A percentile compares a stretch with the other conserved stretches of the same genome.
These are phyloP conservation scores for Trissolcus basalis DNA, from an alignment of 1,140 invertebrate genomes.

Conservation along the genomic window DNA sequence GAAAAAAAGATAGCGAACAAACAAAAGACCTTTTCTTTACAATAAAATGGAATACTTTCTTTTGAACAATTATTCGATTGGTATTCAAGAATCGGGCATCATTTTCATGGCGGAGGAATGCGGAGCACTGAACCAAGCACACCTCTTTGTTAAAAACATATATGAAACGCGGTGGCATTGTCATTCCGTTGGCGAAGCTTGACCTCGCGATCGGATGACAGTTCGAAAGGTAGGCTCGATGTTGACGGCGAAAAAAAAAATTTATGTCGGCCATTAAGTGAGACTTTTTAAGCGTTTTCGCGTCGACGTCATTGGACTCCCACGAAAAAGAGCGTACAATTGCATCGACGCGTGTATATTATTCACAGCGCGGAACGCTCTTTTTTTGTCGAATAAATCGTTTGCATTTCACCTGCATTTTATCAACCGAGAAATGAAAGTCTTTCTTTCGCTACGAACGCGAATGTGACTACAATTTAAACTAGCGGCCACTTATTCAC, in stretches of 20 bases:
- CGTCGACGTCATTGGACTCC: slow-evolving; percentile 9
- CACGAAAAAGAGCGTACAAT: slow-evolving; percentile 17
- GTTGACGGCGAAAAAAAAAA: neutral
- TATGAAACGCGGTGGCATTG: slow-evolving; percentile 28
- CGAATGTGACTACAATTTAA: slow-evolving; percentile 53
- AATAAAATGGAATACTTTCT: slow-evolving; percentile 44
- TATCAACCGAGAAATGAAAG: slow-evolving; percentile 58
- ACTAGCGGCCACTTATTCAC: slow-evolving; percentile 23
- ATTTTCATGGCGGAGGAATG: slow-evolving; percentile 28
- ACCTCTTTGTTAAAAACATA: slow-evolving; percentile 46
- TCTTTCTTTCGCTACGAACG: slow-evolving; percentile 56
- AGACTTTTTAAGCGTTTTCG: neutral
- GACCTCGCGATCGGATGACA: slow-evolving; percentile 28
- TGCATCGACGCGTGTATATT: slow-evolving; percentile 5
- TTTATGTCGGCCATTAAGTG: neutral
- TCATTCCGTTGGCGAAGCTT: slow-evolving; percentile 27
- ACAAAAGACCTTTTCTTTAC: slow-evolving; percentile 20
- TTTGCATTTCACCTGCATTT: slow-evolving; percentile 51
- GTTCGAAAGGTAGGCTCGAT: slow-evolving; percentile 22
- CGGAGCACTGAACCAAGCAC: slow-evolving; percentile 32
- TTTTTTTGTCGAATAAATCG: slow-evolving; percentile 41
- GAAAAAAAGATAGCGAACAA: neutral
- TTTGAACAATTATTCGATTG: slow-evolving; percentile 43
- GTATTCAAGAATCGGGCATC: slow-evolving; percentile 41
- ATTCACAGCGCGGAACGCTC: slow-evolving; percentile 24